Conservation (phyloP, 2,113 vertebrate species). For the Eurypyga helias region DNA sequence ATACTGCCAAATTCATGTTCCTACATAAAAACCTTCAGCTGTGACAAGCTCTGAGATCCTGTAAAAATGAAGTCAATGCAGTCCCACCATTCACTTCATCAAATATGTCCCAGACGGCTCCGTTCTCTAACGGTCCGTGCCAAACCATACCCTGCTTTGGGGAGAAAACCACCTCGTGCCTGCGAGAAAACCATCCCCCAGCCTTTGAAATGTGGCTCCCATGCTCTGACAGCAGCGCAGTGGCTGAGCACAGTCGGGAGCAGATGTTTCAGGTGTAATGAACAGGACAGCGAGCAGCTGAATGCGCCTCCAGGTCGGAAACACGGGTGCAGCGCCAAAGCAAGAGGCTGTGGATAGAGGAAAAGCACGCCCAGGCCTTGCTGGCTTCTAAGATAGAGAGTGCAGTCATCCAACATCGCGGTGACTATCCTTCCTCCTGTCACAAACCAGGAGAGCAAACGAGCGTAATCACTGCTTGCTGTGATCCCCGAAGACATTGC, state of each 20-base stretch:
- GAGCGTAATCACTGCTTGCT: not conserved
- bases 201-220: not conserved
- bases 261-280: not conserved
- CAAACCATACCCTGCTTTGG: not conserved
- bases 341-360: not conserved
- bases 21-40: not conserved
- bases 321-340: not conserved
- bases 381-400: not conserved
- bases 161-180: not conserved
- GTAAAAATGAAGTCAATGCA: not conserved
- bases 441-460: not conserved
- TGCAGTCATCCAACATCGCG: not conserved
- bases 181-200: not conserved
- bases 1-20: not conserved
- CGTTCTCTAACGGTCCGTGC: not conserved
- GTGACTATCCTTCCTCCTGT: not conserved
- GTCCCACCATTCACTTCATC: not conserved
- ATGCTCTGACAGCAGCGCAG: not conserved
- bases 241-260: not conserved
- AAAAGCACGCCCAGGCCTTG: not conserved
- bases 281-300: not conserved
- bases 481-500: not conserved
- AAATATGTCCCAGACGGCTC: not conserved
- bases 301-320: rapidly evolving
- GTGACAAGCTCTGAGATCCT: not conserved